Conservation (phyloP, 2,888 invertebrate species). For the Cephus sareptanus region DNA sequence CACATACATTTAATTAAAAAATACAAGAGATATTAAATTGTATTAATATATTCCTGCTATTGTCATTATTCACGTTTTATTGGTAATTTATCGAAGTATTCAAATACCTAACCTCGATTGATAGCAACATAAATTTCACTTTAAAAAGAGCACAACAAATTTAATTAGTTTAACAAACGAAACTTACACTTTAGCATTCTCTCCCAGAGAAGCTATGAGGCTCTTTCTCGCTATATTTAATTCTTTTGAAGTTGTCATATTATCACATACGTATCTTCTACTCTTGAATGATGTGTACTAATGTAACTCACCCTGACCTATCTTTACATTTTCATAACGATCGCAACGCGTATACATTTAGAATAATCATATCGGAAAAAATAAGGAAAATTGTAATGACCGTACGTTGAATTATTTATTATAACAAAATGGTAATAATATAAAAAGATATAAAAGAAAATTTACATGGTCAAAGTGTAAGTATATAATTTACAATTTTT, state of each 20-base stretch:
- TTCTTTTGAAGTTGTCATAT: slow-evolving; percentile 61
- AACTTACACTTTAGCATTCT: slow-evolving; percentile 72
- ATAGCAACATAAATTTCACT: not conserved
- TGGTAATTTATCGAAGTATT: not conserved
- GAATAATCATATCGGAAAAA: not conserved
- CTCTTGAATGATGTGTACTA: not conserved
- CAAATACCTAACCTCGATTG: not conserved
- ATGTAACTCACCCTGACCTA: not conserved
- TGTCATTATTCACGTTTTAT: not conserved
- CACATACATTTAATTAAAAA: not conserved
- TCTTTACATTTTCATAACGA: not conserved
- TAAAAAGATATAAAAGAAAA: not conserved
- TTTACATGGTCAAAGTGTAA: not conserved
- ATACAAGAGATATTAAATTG: not conserved
- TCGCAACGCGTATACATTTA: not conserved
- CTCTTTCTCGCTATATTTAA: slow-evolving; percentile 73
- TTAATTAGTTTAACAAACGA: slow-evolving; percentile 8
- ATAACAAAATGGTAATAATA: not conserved
- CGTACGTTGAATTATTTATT: not conserved
- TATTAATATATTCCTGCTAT: not conserved
- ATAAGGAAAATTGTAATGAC: not conserved
- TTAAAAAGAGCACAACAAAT: not conserved
- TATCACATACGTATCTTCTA: not conserved
- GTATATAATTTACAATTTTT: not conserved
- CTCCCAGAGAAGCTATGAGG: slow-evolving; percentile 74